These are phyloP conservation scores for Loriculus beryllinus DNA, from an alignment of 2,797 vertebrate genomes.

Conservation along the genomic window DNA sequence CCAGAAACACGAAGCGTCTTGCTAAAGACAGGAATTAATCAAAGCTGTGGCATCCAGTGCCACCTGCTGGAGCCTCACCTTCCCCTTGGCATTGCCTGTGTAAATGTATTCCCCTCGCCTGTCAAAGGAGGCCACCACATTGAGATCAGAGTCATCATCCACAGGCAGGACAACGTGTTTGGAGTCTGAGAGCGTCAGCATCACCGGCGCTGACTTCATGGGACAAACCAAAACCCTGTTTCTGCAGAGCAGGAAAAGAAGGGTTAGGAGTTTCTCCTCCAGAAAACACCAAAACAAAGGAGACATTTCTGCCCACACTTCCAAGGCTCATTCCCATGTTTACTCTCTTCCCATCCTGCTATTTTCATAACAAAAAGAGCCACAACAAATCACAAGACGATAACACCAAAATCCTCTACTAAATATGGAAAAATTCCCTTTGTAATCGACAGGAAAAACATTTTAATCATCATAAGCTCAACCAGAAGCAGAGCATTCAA, in stretches of 20 bases:
- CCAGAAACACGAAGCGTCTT: not conserved
- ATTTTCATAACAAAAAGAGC: not conserved
- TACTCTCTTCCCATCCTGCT: not conserved
- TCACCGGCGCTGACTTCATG: slow-evolving; percentile 96
- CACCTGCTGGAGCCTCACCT: slow-evolving; percentile 75
- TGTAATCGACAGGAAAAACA: not conserved
- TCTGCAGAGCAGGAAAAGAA: slow-evolving; percentile 60
- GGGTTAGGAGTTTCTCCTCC: too few species aligned
- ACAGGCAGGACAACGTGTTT: slow-evolving; percentile 95
- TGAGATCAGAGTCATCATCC: slow-evolving; percentile 95
- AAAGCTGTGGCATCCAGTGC: not conserved
- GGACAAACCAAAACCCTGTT: slow-evolving; percentile 96
- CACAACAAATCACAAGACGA: not conserved
- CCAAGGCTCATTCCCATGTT: not conserved
- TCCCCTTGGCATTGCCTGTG: slow-evolving; percentile 96
- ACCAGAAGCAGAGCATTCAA: not conserved
- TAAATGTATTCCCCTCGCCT: slow-evolving; percentile 95
- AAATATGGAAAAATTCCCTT: fast-evolving
- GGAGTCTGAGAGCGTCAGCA: slow-evolving; percentile 93
- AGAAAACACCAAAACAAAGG: not conserved
- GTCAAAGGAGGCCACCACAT: slow-evolving; percentile 96
- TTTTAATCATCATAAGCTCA: fast-evolving
- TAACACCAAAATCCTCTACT: fast-evolving
- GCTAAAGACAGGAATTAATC: not conserved
- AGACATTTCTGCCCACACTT: fast-evolving